A percentile compares a stretch with the other conserved stretches of the same genome.
phyloP scores from a whole-genome alignment of 2,888 invertebrate species.

The Lamellibrachia satsuma region DNA sequence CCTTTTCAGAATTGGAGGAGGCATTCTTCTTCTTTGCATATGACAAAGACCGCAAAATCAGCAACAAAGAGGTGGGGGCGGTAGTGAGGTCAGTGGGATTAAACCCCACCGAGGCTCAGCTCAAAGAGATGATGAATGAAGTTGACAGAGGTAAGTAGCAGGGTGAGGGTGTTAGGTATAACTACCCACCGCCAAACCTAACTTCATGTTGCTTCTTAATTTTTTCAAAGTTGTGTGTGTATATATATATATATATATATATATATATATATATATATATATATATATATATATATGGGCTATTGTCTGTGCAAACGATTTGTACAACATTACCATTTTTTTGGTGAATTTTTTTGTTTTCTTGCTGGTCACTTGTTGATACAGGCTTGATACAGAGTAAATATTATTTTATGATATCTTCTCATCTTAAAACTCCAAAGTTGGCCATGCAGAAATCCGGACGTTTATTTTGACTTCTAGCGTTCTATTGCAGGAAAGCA shows the following conservation, averaged over 20 bases:
- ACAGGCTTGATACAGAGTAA: too few species aligned
- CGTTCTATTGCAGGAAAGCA: neutral
- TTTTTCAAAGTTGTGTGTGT: neutral
- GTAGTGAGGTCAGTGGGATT: conserved; percentile 41
- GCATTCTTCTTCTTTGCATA: conserved; percentile 44
- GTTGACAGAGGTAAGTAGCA: conserved; percentile 35
- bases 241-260: too few species aligned
- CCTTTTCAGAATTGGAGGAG: conserved; percentile 38
- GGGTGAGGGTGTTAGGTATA: neutral
- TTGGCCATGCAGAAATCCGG: too few species aligned
- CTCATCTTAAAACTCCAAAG: too few species aligned
- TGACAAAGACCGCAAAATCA: conserved; percentile 42
- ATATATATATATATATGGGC: too few species aligned
- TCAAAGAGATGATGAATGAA: conserved; percentile 40
- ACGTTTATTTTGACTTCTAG: too few species aligned
- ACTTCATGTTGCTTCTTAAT: neutral
- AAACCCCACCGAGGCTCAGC: conserved; percentile 41
- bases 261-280: too few species aligned
- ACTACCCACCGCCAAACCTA: neutral
- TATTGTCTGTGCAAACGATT: too few species aligned
- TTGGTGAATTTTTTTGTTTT: too few species aligned
- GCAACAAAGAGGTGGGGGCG: conserved; percentile 34
- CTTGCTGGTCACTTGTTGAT: too few species aligned
- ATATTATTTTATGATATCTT: too few species aligned
- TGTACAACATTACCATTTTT: too few species aligned